phyloP scores from a whole-genome alignment of 1,140 invertebrate species.

The Phymorhynchus buccinoides region DNA sequence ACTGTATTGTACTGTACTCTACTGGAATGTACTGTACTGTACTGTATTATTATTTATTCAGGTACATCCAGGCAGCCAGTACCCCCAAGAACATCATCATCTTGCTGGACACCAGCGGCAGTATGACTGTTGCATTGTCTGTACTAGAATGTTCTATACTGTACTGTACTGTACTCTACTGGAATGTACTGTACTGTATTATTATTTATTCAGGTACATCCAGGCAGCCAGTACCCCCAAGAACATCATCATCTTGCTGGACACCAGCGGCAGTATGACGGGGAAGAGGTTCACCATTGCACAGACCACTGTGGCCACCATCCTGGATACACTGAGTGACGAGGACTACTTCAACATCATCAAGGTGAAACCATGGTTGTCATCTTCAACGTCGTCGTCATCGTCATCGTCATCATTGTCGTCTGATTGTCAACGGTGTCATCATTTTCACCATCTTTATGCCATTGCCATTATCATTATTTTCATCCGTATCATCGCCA shows the following conservation, averaged over 20 bases:
- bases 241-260: conserved; percentile 95
- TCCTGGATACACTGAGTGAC: conserved; percentile 96
- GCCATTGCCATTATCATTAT: neutral
- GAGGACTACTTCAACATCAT: conserved; percentile 98
- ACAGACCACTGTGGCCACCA: conserved; percentile 88
- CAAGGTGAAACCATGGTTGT: conserved; percentile 73
- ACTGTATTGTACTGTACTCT: too few relatives aligned
- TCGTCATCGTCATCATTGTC: conserved; percentile 1
- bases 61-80: conserved; percentile 96
- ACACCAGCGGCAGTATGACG: conserved; percentile 97
- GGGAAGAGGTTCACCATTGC: conserved; percentile 94
- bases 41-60: too few relatives aligned
- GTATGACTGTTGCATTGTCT: too few relatives aligned
- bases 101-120: conserved; percentile 94
- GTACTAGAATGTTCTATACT: too few relatives aligned
- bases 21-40: too few relatives aligned
- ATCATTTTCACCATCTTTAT: neutral
- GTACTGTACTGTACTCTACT: too few relatives aligned
- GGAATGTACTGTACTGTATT: too few relatives aligned
- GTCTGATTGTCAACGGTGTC: neutral
- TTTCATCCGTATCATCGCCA: too few relatives aligned
- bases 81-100: conserved; percentile 98
- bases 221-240: conserved; percentile 97
- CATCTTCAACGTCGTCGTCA: neutral
- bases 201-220: conserved; percentile 92